Percentiles rank a stretch among this genome's conserved stretches.
phyloP scores from a whole-genome alignment of 2,888 invertebrate genomes.

The Automeris io region DNA sequence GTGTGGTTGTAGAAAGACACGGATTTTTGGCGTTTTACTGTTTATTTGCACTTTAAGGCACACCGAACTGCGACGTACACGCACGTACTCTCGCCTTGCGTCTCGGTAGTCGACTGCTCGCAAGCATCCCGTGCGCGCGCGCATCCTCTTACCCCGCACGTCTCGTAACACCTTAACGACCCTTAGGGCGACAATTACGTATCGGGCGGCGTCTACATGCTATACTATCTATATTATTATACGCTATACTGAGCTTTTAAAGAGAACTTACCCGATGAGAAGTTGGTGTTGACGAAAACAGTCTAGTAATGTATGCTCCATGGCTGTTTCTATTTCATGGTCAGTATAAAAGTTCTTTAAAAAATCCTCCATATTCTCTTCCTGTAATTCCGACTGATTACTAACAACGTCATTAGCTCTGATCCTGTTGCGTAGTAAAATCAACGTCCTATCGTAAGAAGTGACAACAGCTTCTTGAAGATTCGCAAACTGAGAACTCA shows the following conservation, averaged over 20 bases:
- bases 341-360: conserved; percentile 35
- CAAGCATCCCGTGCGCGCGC: too few species aligned
- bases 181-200: too few species aligned
- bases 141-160: too few species aligned
- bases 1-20: too few species aligned
- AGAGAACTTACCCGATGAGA: conserved; percentile 51
- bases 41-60: too few species aligned
- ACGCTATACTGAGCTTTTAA: not conserved
- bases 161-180: too few species aligned
- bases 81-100: too few species aligned
- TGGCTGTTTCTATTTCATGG: conserved; percentile 43
- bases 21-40: too few species aligned
- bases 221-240: too few species aligned
- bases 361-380: conserved; percentile 34
- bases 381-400: conserved; percentile 10
- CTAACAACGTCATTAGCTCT: conserved; percentile 14
- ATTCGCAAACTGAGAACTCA: conserved; percentile 59
- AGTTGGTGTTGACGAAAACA: conserved; percentile 64
- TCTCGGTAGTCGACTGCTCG: too few species aligned
- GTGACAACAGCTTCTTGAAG: conserved; percentile 55
- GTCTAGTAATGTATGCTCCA: conserved; percentile 40
- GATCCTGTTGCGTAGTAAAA: conserved; percentile 8
- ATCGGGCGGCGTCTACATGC: too few species aligned
- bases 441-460: conserved; percentile 53
- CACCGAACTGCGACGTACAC: too few species aligned